These are phyloP conservation scores for Lycocorax pyrrhopterus DNA, from an alignment of 2,113 vertebrate genomes.

Conservation along the genomic window DNA sequence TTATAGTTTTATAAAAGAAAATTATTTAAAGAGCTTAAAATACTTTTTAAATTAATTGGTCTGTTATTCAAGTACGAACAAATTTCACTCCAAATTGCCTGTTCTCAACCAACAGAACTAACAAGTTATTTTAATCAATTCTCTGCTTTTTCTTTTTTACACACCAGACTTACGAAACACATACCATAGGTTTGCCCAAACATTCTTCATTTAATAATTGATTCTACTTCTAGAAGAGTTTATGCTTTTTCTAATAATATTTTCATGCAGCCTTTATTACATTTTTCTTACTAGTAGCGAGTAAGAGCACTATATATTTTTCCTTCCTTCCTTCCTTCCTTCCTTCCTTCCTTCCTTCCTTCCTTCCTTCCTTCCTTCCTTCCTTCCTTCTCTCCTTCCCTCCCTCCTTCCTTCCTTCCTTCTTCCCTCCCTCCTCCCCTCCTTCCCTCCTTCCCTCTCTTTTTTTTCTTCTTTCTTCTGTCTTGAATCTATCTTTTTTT, in stretches of 20 bases:
- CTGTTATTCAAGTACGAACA: not conserved
- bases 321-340: not conserved
- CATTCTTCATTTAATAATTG: not conserved
- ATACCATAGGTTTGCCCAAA: not conserved
- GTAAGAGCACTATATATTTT: too few relatives aligned
- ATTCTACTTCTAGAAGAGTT: not conserved
- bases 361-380: not conserved
- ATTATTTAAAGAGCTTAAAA: not conserved
- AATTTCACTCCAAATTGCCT: not conserved
- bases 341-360: not conserved
- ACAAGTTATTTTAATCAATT: not conserved
- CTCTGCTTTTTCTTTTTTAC: not conserved
- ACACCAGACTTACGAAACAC: not conserved
- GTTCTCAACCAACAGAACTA: not conserved
- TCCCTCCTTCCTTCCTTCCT: not conserved
- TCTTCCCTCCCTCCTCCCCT: not conserved
- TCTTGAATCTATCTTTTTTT: not conserved
- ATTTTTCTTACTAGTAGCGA: not conserved
- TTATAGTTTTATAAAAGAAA: not conserved
- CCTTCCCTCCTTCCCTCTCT: not conserved
- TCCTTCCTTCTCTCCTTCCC: not conserved
- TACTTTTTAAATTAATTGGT: not conserved
- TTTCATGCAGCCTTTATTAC: not conserved
- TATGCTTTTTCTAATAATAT: not conserved
- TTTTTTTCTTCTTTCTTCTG: not conserved